These are phyloP conservation scores for Drosophila micromelanica DNA, from an alignment of 1,140 invertebrate species.

Conservation along the genomic window DNA sequence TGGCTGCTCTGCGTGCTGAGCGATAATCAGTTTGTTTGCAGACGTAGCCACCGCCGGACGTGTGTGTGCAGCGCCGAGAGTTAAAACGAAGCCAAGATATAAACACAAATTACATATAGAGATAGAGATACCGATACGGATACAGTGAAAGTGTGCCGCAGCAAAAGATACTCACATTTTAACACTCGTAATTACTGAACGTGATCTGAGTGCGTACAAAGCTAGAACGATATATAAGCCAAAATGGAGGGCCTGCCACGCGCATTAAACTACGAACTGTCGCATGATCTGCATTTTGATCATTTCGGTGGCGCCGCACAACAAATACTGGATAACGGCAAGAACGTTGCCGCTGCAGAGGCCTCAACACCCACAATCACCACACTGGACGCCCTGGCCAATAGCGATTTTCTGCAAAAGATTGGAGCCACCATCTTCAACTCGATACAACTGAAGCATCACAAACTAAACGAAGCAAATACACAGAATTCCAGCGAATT, in stretches of 20 bases:
- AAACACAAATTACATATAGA: slow-evolving; percentile 37
- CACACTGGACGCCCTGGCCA: slow-evolving; percentile 47
- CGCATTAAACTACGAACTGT: slow-evolving; percentile 77
- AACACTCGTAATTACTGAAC: slow-evolving; percentile 35
- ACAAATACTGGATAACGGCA: slow-evolving; percentile 67
- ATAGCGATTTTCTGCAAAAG: slow-evolving; percentile 73
- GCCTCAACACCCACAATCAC: slow-evolving; percentile 71
- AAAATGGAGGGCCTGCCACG: slow-evolving; percentile 70
- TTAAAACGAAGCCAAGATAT: slow-evolving; percentile 34
- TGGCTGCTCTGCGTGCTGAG: slow-evolving; percentile 25
- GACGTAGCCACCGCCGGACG: slow-evolving; percentile 59
- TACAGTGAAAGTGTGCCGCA: slow-evolving; percentile 70
- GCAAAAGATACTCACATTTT: slow-evolving; percentile 34
- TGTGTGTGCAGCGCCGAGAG: slow-evolving; percentile 43
- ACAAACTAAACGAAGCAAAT: slow-evolving; percentile 36
- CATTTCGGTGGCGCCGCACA: slow-evolving; percentile 65
- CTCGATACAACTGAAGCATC: slow-evolving; percentile 72
- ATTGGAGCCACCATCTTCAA: slow-evolving; percentile 73
- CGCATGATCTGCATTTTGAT: slow-evolving; percentile 77
- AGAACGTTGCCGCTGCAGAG: slow-evolving; percentile 42
- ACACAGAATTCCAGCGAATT: slow-evolving; percentile 47
- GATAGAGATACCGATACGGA: slow-evolving; percentile 26
- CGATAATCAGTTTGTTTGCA: slow-evolving; percentile 75
- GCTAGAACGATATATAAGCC: slow-evolving; percentile 40
- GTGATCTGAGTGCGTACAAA: slow-evolving; percentile 7